These are phyloP conservation scores for Bufo gargarizans DNA, from an alignment of 2,113 vertebrate genomes.

Conservation along the genomic window DNA sequence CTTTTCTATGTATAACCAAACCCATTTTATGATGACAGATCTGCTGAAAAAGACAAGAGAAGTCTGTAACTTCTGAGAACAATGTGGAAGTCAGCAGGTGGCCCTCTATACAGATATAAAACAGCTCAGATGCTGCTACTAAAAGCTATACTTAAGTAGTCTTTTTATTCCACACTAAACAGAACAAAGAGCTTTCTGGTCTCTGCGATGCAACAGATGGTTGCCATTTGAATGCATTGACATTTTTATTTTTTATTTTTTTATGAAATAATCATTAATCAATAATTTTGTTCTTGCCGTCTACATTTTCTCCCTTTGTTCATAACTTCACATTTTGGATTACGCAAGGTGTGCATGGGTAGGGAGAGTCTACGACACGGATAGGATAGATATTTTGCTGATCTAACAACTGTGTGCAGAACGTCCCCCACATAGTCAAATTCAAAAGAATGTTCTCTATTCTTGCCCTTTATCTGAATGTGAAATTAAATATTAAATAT, in stretches of 20 bases:
- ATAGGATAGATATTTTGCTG: neutral
- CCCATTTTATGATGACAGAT: slow-evolving; percentile 34
- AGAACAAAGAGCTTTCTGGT: slow-evolving; percentile 47
- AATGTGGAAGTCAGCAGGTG: slow-evolving; percentile 48
- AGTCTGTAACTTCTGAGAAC: slow-evolving; percentile 44
- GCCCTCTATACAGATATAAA: slow-evolving; percentile 42
- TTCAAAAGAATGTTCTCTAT: neutral
- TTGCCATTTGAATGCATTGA: slow-evolving; percentile 15
- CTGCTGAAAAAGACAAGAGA: slow-evolving; percentile 44
- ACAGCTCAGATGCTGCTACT: slow-evolving; percentile 38
- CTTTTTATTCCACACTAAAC: slow-evolving; percentile 27
- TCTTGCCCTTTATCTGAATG: neutral
- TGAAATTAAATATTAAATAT: neutral
- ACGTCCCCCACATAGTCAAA: neutral
- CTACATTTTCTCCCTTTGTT: neutral
- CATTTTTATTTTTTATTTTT: slow-evolving; percentile 1
- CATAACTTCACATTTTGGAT: neutral
- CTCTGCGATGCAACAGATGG: slow-evolving; percentile 29
- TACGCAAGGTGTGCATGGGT: neutral
- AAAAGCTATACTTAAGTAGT: slow-evolving; percentile 36
- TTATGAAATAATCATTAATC: slow-evolving; percentile 44
- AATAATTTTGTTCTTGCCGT: slow-evolving; percentile 6
- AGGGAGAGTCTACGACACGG: neutral
- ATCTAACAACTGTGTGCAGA: neutral
- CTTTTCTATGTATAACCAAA: slow-evolving; percentile 9